Evolutionary conservation across 2,797 vertebrate species (phyloP), one percentile per base, ranked within the genome.

Genomic region (Pterois miles): DNA sequence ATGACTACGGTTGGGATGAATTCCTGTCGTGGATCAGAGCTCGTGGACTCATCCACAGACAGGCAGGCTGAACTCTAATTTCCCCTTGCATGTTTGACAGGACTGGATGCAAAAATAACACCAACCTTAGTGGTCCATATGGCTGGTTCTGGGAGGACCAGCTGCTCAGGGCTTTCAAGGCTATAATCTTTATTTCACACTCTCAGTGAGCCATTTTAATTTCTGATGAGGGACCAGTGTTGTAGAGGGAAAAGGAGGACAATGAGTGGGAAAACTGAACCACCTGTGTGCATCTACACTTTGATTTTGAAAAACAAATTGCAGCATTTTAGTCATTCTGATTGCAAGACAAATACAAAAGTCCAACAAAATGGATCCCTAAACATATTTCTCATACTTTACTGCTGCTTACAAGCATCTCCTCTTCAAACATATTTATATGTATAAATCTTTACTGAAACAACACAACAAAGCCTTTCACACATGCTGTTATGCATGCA

Each of bases 1-100:
- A 94, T 95, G 93, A 66, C 92, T 78, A 93, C 93, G 73, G 81
- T 58, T 82, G 65, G 80, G 52, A 84, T 77, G 71, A 82, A 88
- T 89, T 88, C 82, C 76, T 82, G 84, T 77, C n/a, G 23, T 71
- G 53, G 74, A 81, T 86, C 64, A 46, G 74, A 80, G 86, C 72
- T 83, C 9, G 16, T 40, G 74, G 82, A 78, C 71, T 81, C 70
- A 43, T 69, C 65, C 27, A 36, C 76, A 81, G 76, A 74, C 79
- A 80, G 48, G 5, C 31, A 73, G 81, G 81, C 78, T 91, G 88
- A 91, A 90, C 89, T 88, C 65, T 86, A 85, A 88, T 92, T 90
- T 92, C 74, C 86, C 76, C 64, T 34, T 73, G 70, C 83, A 83
- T 87, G 87, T 91, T 86, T 46, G 38, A 89, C 83, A 88, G 81